Base-by-base conservation (phyloP, 1,140 invertebrate species). In the Saccostrea glomerata region DNA sequence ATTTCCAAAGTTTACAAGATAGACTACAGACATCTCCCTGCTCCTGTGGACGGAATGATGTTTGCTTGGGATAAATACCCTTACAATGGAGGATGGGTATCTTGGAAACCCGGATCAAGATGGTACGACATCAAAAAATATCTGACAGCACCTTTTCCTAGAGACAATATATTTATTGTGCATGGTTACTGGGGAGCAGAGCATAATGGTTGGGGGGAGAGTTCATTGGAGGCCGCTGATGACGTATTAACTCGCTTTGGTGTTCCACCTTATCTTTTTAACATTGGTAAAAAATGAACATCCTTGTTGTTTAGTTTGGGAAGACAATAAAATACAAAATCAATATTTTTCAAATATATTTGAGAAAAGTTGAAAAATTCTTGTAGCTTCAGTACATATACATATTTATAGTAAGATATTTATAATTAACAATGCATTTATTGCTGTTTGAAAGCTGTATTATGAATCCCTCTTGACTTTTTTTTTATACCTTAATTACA, bases 1-100 rank as follows among this genome's bases (percentile, higher is more conserved):
- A 58, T 88, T 23, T 85, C 87, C 12, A 55, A 40, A 23, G 56
- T 88, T 20, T 88, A 82, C 54, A 40, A 88, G 23, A 82, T 82
- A n/a, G 4, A 30, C 40, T 13, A 11, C 17, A 47, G 25, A 7
- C 12, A 55, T 11, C 85, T 88, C 15, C 87, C 87, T 15, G 17
- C 15, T 17, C 84, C 87, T 15, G 17, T 40, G 15, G 40, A 85
- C 55, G 87, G 87, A 3, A 36, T 84, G n/a, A 85, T 88, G 47
- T 20, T 23, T 20, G 25, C 25, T 5, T 88, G 60, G 82, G 36
- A 88, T 20, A 56, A 30, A 5, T 84, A 88, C n/a, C 87, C 82
- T 6, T 84, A 70, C 25, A 58, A 30, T 66, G 83, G 82, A 2
- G 87, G n/a, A 20, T 84, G 82, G 87, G n/a, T 36, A 3, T 5